Percentiles rank a stretch among this genome's conserved stretches.
These are phyloP conservation scores for Pseudoips prasinana DNA, from an alignment of 2,888 invertebrate genomes.

Conservation along the genomic window DNA sequence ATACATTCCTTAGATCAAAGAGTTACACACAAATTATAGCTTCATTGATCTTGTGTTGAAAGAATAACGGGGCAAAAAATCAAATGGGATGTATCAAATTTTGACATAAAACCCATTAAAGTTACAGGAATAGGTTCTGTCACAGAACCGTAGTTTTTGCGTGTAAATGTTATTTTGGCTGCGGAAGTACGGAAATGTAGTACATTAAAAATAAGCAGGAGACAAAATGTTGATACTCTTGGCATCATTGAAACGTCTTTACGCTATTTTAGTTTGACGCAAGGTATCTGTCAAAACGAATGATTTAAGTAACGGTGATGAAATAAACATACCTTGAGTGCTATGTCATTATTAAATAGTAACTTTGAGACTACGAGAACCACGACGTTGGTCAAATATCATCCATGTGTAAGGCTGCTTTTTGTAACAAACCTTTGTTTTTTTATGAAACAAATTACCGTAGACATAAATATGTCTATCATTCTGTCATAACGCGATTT, in stretches of 20 bases:
- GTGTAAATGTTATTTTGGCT: slow-evolving; percentile 23
- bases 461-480: too few relatives aligned
- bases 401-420: too few relatives aligned
- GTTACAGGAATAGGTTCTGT: slow-evolving; percentile 23
- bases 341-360: too few relatives aligned
- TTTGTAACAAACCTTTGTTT: too few relatives aligned
- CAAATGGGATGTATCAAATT: slow-evolving; percentile 29
- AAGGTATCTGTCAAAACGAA: too few relatives aligned
- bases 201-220: slow-evolving; percentile 29
- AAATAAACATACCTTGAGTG: too few relatives aligned
- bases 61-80: slow-evolving; percentile 18
- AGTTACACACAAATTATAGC: slow-evolving; percentile 16
- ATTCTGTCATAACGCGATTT: too few relatives aligned
- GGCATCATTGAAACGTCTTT: slow-evolving; percentile 23
- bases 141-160: slow-evolving; percentile 18
- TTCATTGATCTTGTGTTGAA: slow-evolving; percentile 27
- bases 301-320: too few relatives aligned
- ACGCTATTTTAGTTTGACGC: slow-evolving; percentile 14
- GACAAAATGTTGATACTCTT: slow-evolving; percentile 33
- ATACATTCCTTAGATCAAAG: slow-evolving; percentile 20
- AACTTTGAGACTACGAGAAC: too few relatives aligned
- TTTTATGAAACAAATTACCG: too few relatives aligned
- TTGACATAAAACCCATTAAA: slow-evolving; percentile 21
- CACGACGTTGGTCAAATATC: too few relatives aligned
- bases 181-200: slow-evolving; percentile 26